Base-by-base conservation (phyloP, 2,888 invertebrate genomes). In the Caradrina kadenii region DNA sequence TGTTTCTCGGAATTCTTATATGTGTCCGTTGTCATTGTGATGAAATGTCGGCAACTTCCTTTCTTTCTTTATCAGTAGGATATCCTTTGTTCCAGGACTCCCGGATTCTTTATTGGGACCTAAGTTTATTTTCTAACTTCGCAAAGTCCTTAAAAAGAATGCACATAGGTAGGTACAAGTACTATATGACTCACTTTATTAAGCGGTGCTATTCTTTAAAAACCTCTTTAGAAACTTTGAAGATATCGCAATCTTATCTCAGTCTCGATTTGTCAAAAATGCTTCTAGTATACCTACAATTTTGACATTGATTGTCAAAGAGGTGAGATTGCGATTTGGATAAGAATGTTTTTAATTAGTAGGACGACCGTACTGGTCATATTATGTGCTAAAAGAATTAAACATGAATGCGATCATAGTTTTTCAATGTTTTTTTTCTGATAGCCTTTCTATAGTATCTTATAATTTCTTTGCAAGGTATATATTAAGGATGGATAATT, bases 401-500 rank as follows among this genome's bases (percentile, higher is more conserved):
- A 31, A 31, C 6, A 31, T 31, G 7, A 6, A 31, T 8, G 35
- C 8, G 8, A 39, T 39, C 39, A 45, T 6, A 45, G 45, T 15
- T 45, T 17, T 17, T 45, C 42, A 15, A 3, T 45, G 45, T 15
- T 17, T 45, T 45, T 45, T 17, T 17, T 45, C 17, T 17, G 45
- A 45, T 45, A 45, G 15, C 42, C 15, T 42, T 10, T 15, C 42
- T 4, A 11, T 11, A 15, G 15, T 42, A 42, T 42, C 42, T 42
- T 42, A 8, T 17, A 45, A 45, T 45, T 17, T 45, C 45, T 45
- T 45, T 45, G 4, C 70, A 63, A 55, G 48, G 48, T 21, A 22
- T 61, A 45, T 77, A 63, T 59, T 59, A 62, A 50, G 45, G 52
- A 61, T 75, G 15, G 35, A 52, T 69, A 69, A 82, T 75, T 70